A percentile compares a stretch with the other conserved stretches of the same genome.
phyloP scores from a whole-genome alignment of 2,888 invertebrate species.

The Drosophila bunnanda region DNA sequence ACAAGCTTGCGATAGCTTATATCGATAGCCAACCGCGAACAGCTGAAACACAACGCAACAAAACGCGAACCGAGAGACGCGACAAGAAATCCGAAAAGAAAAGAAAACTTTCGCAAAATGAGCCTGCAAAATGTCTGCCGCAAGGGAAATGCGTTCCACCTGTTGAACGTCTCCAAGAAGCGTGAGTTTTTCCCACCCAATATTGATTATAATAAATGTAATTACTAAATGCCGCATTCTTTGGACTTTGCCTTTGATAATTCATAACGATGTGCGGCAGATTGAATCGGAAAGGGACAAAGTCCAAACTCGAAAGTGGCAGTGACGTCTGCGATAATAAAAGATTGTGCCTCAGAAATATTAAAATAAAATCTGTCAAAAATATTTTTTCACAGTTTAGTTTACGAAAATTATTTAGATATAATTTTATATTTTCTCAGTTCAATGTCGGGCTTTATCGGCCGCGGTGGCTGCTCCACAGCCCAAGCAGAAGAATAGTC shows the following conservation, averaged over 20 bases:
- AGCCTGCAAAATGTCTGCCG: constrained; percentile 62
- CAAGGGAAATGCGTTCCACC: constrained; percentile 35
- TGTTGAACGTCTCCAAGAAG: constrained; percentile 47
- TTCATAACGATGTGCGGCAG: constrained; percentile 31
- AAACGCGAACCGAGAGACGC: constrained; percentile 11
- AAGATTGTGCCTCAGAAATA: not conserved
- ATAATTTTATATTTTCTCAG: constrained; percentile 24
- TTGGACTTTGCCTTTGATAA: constrained; percentile 45
- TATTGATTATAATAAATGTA: too few relatives aligned
- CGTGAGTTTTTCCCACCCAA: constrained; percentile 50
- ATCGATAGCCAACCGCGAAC: constrained; percentile 22
- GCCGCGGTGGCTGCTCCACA: constrained; percentile 53
- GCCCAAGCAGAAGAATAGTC: constrained; percentile 53
- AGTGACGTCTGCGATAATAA: constrained; percentile 39
- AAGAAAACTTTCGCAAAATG: constrained; percentile 52
- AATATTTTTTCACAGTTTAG: not conserved
- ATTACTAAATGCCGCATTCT: not conserved
- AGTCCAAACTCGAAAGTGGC: constrained; percentile 58
- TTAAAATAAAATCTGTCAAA: not conserved
- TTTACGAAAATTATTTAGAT: not conserved
- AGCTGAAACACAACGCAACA: constrained; percentile 31
- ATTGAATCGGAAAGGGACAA: constrained; percentile 52
- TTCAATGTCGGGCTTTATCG: constrained; percentile 56
- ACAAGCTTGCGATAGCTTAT: constrained; percentile 4
- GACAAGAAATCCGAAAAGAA: constrained; percentile 20